These are phyloP conservation scores for Acanthochromis polyacanthus DNA, from an alignment of 2,113 vertebrate species.

Conservation along the genomic window DNA sequence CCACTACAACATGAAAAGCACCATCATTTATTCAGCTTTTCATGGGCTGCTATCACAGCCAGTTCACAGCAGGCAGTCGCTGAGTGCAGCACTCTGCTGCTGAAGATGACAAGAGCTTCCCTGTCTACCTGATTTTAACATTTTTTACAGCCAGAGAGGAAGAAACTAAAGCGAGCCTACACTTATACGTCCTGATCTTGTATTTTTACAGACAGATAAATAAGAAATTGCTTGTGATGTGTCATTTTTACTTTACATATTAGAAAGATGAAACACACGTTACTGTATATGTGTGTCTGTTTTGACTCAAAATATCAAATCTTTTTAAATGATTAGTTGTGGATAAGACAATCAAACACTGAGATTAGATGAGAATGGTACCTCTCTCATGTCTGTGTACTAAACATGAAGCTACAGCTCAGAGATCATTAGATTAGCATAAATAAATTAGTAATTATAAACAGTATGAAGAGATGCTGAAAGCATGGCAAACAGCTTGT, in stretches of 20 bases:
- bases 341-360: too few species aligned
- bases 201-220: neutral
- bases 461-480: too few species aligned
- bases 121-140: slow-evolving; percentile 6
- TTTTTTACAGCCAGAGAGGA: neutral
- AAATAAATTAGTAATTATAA: too few species aligned
- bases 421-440: too few species aligned
- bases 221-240: neutral
- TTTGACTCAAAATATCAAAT: too few species aligned
- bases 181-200: neutral
- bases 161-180: neutral
- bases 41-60: slow-evolving; percentile 27
- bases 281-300: too few species aligned
- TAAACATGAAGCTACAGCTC: too few species aligned
- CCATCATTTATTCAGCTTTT: slow-evolving; percentile 56
- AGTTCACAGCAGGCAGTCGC: slow-evolving; percentile 36
- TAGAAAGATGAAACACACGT: too few species aligned
- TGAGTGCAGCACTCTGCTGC: slow-evolving; percentile 19
- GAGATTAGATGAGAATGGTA: too few species aligned
- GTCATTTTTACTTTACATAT: neutral
- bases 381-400: too few species aligned
- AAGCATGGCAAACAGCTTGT: too few species aligned
- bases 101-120: slow-evolving; percentile 20
- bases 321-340: too few species aligned
- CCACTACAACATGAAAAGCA: slow-evolving; percentile 28